Percentiles rank a stretch among this genome's conserved stretches.
phyloP scores from a whole-genome alignment of 2,113 vertebrate genomes.

The Prochilodus magdalenae region DNA sequence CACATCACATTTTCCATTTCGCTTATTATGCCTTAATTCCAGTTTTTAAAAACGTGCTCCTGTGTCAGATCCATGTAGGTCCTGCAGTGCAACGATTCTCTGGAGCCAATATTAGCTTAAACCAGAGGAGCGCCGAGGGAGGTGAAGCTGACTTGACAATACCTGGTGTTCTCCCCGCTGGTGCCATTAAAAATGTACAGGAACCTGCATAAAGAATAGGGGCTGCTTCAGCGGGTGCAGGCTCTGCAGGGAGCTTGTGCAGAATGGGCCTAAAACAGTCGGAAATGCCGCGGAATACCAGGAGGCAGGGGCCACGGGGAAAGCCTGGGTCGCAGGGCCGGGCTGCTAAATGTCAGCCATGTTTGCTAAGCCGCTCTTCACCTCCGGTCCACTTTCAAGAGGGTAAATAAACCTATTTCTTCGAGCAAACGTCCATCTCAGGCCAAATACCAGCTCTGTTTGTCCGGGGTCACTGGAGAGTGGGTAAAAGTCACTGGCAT shows the following conservation, averaged over 20 bases:
- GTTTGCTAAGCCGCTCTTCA: conserved; percentile 18
- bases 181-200: conserved; percentile 26
- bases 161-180: conserved; percentile 9
- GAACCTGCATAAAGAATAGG: conserved; percentile 2
- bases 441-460: conserved; percentile 36
- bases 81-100: background rate
- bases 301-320: conserved; percentile 3
- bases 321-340: background rate
- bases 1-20: too few relatives aligned
- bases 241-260: background rate
- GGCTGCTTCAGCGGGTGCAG: background rate
- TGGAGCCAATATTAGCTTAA: background rate
- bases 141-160: conserved; percentile 27
- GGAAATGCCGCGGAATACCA: conserved; percentile 1
- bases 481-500: conserved; percentile 20
- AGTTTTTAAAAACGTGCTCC: background rate
- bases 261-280: conserved; percentile 1
- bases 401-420: conserved; percentile 32
- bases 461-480: conserved; percentile 16
- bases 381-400: background rate
- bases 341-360: conserved; percentile 45
- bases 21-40: background rate
- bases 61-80: background rate
- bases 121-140: background rate
- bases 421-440: background rate